Percentiles rank a stretch among this genome's conserved stretches.
Conservation (phyloP, 2,113 vertebrate species). For the Callocephalon fimbriatum region DNA sequence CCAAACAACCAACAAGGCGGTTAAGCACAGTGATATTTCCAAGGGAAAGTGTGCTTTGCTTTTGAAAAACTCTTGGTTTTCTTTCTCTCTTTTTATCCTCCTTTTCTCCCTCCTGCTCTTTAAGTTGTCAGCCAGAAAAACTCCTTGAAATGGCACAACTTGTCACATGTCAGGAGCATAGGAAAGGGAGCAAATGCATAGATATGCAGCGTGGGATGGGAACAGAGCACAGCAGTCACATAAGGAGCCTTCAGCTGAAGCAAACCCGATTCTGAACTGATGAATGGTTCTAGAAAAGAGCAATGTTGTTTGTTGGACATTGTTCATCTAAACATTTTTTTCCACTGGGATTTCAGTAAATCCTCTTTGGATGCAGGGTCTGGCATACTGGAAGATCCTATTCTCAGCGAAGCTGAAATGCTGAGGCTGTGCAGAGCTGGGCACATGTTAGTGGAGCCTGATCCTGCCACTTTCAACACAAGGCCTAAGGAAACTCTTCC, state of each 20-base stretch:
- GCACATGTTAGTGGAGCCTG: neutral
- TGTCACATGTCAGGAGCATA: neutral
- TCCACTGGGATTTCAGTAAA: neutral
- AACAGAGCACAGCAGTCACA: neutral
- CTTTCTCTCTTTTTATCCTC: neutral
- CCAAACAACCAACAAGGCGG: neutral
- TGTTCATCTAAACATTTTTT: neutral
- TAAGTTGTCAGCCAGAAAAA: neutral
- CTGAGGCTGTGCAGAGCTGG: neutral
- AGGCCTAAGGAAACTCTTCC: neutral
- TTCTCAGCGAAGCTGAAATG: neutral
- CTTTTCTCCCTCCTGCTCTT: rapidly evolving
- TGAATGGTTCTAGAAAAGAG: neutral
- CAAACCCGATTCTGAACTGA: neutral
- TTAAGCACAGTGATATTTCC: neutral
- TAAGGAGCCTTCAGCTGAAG: neutral
- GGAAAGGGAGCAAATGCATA: neutral
- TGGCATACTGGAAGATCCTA: neutral
- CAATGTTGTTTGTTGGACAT: neutral
- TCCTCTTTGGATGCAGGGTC: neutral
- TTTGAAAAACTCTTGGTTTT: neutral
- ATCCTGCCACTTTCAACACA: neutral
- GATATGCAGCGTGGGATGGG: neutral
- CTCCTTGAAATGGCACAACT: neutral
- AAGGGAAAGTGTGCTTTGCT: neutral